Evolutionary conservation across 2,797 vertebrate genomes (phyloP), one percentile per base, ranked within the genome.

Genomic region (Chlorospingus flavigularis): DNA sequence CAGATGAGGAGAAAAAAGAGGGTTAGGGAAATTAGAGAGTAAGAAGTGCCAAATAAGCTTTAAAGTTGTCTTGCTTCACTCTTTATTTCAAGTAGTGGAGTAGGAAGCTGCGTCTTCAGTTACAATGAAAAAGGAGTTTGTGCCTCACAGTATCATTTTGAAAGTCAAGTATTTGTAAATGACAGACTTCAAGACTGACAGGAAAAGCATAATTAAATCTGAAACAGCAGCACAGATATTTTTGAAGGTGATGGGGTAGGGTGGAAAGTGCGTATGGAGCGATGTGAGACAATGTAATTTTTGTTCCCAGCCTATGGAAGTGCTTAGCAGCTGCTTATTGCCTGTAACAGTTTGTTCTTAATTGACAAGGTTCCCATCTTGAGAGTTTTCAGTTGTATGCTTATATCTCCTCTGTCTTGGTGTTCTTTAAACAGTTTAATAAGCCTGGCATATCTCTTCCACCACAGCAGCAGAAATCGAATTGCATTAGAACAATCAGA

Each of bases 301-400:
- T 86, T 93, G 63, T 90, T 92, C 37, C 23, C 26, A 72, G 65
- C 4, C 70, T 54, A 4, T 33, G 30, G 61, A 92, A 76, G 58
- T 78, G 70, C 54, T 63, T 84, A 84, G 86, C 79, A 94, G 89
- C 88, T 95, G 86, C 60, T 80, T 78, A 79, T 57, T 94, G 82
- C 66, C 35, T 37, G 54, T 90, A 88, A 31, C 45, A 61, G 35
- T 90, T 91, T 84, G 68, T 35, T 91, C 75, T 91, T 81, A 86
- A 73, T 86, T 84, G 73, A 61, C 45, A 53, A 11, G 31, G 25
- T 92, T 91, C 67, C 60, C 63, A 48, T 90, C 74, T 77, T 90
- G 37, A 57, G 61, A 53, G 31, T 50, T 89, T 65, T 94, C 19
- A 75, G 7, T 83, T 3, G 3, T 55, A 15, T 68, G 33, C 68